Base-by-base conservation (phyloP, 1,140 invertebrate genomes). In the Bilobella aurantiaca region DNA sequence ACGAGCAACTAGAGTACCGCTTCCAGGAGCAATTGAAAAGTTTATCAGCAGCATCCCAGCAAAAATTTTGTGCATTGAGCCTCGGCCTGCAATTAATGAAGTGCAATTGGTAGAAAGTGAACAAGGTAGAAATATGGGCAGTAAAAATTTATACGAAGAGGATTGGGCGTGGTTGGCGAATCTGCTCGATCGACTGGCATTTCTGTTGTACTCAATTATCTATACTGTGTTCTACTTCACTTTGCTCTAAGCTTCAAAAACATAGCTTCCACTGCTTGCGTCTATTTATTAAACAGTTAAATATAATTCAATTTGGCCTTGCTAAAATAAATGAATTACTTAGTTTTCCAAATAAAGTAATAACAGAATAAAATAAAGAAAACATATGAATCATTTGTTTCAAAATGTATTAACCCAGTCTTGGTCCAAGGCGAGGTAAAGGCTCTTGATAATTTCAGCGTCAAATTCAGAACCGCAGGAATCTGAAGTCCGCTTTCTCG, bases 131-230 rank as follows among this genome's bases (percentile, higher is more conserved):
- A 30, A 68, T 18, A 57, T 70, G 14, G 37, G 31, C 2, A 32
- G 25, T 3, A 56, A 21, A 25, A 69, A 63, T 62, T 66, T 66
- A 1, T 66, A 69, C 42, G 68, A 73, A 63, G 64, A 49, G 16
- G 68, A 73, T 42, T 73, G 68, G 68, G 71, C 71, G 8, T 73
- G 71, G 71, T 29, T 73, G 28, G 71, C 71, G 25, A 68, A 73
- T 56, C 30, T 73, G 1, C 46, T 73, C 16, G 71, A 73, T 58
- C 30, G 71, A 37, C 18, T 73, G 23, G 68, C 68, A 3, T 73
- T 73, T 56, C 42, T 66, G 5, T 62, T 73, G 34, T 73, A 70
- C 46, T 37, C 68, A 3, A 49, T 70, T 23, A 63, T 73, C 5
- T 73, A 73, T 57, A 57, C 70, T 29, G 21, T 30, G 28, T 70